Evolutionary conservation across 2,113 vertebrate species (phyloP).

Genomic region (Dicrurus megarhynchus): DNA sequence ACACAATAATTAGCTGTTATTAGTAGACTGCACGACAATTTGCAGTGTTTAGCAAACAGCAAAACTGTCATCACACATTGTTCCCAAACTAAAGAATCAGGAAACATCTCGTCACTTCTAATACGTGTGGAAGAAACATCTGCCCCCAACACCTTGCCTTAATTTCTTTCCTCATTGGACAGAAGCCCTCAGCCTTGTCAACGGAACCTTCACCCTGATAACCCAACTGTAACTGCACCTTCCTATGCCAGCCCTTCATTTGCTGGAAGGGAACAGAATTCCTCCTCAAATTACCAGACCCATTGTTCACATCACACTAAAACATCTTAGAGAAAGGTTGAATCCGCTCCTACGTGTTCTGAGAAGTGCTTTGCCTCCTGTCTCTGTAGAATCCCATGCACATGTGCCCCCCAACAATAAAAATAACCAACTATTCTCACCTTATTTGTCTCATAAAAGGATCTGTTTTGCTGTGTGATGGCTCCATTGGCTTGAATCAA

Average conservation of each 20-base stretch:
- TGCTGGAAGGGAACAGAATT: background rate
- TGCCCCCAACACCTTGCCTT: background rate
- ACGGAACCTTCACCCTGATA: background rate
- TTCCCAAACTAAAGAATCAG: background rate
- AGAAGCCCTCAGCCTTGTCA: background rate
- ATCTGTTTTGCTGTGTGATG: constrained; percentile 27
- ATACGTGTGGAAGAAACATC: background rate
- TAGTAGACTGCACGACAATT: background rate
- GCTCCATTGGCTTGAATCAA: constrained; percentile 44
- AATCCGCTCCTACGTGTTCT: background rate
- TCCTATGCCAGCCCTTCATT: background rate
- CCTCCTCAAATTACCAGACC: background rate
- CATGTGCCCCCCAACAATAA: background rate
- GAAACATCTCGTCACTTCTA: background rate
- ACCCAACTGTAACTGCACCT: background rate
- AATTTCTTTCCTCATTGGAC: background rate
- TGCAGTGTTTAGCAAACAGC: background rate
- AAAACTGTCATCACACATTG: background rate
- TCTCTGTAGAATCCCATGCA: background rate
- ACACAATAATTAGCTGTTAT: background rate
- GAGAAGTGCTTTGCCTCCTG: background rate
- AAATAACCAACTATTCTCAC: constrained; percentile 52
- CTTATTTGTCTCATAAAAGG: constrained; percentile 53
- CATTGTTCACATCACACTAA: background rate
- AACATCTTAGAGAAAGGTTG: background rate